Evolutionary conservation across 2,888 invertebrate genomes (phyloP).

Genomic region (Chironomus tentans): DNA sequence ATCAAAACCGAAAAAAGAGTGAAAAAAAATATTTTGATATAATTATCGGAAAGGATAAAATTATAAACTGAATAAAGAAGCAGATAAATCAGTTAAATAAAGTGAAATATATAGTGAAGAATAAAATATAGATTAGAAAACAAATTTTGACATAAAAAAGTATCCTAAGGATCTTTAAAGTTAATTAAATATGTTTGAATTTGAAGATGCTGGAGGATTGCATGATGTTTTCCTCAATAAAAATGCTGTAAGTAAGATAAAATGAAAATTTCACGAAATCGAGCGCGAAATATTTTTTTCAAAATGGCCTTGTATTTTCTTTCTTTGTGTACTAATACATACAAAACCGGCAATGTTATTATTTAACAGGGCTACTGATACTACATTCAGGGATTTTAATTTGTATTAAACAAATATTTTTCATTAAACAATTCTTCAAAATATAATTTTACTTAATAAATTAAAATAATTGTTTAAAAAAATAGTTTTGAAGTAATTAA

Average conservation of each 20-base stretch:
- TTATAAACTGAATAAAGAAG: too few species aligned
- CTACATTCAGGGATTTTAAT: neutral
- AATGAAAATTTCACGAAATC: neutral
- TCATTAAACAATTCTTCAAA: too few species aligned
- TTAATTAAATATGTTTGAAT: slow-evolving; percentile 14
- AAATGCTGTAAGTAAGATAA: slow-evolving; percentile 13
- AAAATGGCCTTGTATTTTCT: slow-evolving; percentile 13
- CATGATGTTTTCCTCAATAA: slow-evolving; percentile 22
- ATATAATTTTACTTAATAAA: too few species aligned
- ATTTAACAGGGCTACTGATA: neutral
- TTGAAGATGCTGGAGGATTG: slow-evolving; percentile 20
- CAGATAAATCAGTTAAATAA: too few species aligned
- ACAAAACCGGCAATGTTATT: slow-evolving; percentile 20
- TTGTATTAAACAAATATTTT: too few species aligned
- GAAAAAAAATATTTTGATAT: too few species aligned
- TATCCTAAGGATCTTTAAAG: neutral
- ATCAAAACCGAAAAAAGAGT: too few species aligned
- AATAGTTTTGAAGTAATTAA: too few species aligned
- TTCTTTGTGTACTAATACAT: neutral
- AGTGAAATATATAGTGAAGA: too few species aligned
- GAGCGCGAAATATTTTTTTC: slow-evolving; percentile 14
- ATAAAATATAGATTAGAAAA: too few species aligned
- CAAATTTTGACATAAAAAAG: neutral
- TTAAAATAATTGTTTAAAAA: too few species aligned
- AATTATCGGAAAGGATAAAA: too few species aligned